Base-by-base conservation (phyloP, 2,888 invertebrate genomes). In the Erannis defoliaria region DNA sequence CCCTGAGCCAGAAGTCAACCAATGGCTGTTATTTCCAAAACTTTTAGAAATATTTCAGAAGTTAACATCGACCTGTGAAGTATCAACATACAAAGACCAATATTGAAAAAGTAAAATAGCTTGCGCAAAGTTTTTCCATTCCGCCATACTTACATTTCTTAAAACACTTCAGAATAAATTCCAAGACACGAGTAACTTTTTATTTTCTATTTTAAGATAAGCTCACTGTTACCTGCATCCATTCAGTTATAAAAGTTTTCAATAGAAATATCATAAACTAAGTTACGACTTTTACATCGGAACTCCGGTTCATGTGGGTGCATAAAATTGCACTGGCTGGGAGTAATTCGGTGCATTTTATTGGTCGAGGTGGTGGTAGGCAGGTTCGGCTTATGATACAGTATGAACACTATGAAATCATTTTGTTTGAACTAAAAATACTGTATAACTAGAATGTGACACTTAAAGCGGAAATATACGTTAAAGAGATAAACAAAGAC, bases 261-360 rank as follows among this genome's bases (percentile, higher is more conserved):
- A 74, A 76, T 77, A 73, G 73, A 72, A 72, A 75, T 62, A 77
- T 73, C 71, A 74, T 77, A 78, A 78, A 80, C 68, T 69, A 73
- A 68, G 74, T 78, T 76, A 77, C 74, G 73, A 74, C 67, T 62
- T 62, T 66, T 64, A 67, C 67, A 64, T 61, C 53, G 43, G 54
- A 63, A 67, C 66, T 70, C 61, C 55, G 65, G 57, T 66, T 54
- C 56, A 58, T 75, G 64, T 67, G 65, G 72, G 72, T 79, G 83
- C 81, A 84, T 80, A 76, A 85, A 83, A 78, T 71, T 81, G 81
- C 84, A 84, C 64, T 61, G 72, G 73, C 72, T 74, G 71, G 72
- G 71, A 84, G 85, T 85, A 84, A 84, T 89, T 84, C 77, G 74
- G 83, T 90, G 90, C 90, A 90, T 89, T 91, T 91, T 89, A 90